These are phyloP conservation scores for Myxocyprinus asiaticus DNA, from an alignment of 2,113 vertebrate species.

Conservation along the genomic window DNA sequence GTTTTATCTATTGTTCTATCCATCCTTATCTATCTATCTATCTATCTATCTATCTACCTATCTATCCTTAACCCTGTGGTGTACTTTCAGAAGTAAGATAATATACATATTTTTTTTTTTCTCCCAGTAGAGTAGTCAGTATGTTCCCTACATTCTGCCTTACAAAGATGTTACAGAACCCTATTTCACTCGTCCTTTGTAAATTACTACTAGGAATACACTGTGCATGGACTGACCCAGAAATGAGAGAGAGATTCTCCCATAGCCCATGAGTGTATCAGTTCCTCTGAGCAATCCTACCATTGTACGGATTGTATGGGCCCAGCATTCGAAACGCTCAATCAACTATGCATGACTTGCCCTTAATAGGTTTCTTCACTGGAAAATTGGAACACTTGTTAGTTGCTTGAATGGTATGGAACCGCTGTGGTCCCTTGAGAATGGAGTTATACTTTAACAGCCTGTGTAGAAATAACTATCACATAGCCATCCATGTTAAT, in stretches of 20 bases:
- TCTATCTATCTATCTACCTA: too few species aligned
- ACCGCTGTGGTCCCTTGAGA: slow-evolving; percentile 69
- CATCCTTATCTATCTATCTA: too few species aligned
- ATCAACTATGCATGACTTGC: slow-evolving; percentile 54
- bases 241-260: not conserved
- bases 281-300: slow-evolving; percentile 62
- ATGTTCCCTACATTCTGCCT: not conserved
- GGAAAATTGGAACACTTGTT: slow-evolving; percentile 74
- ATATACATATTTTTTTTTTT: not conserved
- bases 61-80: too few species aligned
- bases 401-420: slow-evolving; percentile 79
- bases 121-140: not conserved
- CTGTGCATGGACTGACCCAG: slow-evolving; percentile 7
- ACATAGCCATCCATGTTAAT: too few species aligned
- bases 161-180: not conserved
- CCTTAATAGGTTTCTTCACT: slow-evolving; percentile 80
- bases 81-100: too few species aligned
- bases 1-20: too few species aligned
- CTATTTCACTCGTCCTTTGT: not conserved
- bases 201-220: not conserved
- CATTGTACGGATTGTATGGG: not conserved
- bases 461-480: slow-evolving; percentile 1
- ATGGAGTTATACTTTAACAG: slow-evolving; percentile 72
- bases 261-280: slow-evolving; percentile 45
- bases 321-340: slow-evolving; percentile 51